Evolutionary conservation across 2,888 invertebrate species (phyloP).

Genomic region (Mesorhabditis sp.): DNA sequence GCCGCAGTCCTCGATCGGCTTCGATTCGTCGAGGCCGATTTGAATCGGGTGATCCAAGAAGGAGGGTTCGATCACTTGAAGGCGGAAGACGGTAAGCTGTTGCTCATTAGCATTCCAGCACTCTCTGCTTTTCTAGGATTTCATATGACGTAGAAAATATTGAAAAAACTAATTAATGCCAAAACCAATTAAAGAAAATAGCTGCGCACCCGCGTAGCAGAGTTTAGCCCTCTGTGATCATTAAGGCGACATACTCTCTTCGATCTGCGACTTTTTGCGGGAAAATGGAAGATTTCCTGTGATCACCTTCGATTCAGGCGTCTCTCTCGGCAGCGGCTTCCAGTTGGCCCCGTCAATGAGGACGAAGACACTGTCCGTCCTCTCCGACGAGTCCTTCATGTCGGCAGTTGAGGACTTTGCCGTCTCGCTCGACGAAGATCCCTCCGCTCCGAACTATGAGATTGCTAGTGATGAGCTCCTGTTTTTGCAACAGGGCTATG

Average conservation of each 20-base stretch:
- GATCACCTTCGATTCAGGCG: too few relatives aligned
- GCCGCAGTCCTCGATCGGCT: conserved; percentile 25
- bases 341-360: conserved; percentile 22
- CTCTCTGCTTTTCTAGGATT: conserved; percentile 10
- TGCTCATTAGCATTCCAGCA: background rate
- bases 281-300: too few relatives aligned
- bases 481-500: conserved; percentile 79
- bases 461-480: conserved; percentile 72
- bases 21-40: conserved; percentile 26
- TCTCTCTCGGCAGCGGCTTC: conserved; percentile 22
- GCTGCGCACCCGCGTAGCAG: conserved; percentile 11
- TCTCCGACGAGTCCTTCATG: conserved; percentile 90
- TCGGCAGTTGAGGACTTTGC: conserved; percentile 77
- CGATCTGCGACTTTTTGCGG: too few relatives aligned
- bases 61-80: conserved; percentile 13
- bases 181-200: conserved; percentile 20
- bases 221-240: background rate
- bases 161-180: conserved; percentile 14
- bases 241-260: too few relatives aligned
- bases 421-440: conserved; percentile 15
- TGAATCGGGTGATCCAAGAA: conserved; percentile 14
- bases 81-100: conserved; percentile 12
- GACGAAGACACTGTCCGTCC: conserved; percentile 65
- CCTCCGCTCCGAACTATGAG: conserved; percentile 64
- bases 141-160: conserved; percentile 18